These are phyloP conservation scores for Phyllostomus hastatus DNA, from an alignment of 2,113 vertebrate species.

Conservation along the genomic window DNA sequence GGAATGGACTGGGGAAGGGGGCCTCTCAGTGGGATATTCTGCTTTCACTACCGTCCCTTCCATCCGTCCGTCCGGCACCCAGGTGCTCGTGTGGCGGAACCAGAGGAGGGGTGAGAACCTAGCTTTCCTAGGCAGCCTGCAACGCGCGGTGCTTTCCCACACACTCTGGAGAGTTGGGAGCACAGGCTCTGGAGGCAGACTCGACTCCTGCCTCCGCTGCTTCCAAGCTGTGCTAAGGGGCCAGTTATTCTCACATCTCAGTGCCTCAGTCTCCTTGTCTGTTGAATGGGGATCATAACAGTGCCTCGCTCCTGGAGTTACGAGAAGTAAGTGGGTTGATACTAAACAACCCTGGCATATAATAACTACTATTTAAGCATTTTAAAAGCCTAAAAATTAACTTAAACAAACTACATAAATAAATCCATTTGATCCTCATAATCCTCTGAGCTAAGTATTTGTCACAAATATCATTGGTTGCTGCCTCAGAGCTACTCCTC, in stretches of 20 bases:
- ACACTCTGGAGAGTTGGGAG: background rate
- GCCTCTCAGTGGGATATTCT: background rate
- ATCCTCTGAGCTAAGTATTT: background rate
- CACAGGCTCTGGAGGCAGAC: rapidly evolving
- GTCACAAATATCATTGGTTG: background rate
- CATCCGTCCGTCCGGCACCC: rapidly evolving
- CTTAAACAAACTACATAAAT: background rate
- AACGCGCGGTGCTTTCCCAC: rapidly evolving
- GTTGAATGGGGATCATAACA: background rate
- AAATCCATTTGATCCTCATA: background rate
- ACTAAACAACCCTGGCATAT: background rate
- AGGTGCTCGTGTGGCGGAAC: background rate
- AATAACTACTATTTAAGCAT: background rate
- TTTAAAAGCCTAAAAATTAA: background rate
- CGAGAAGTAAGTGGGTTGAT: background rate
- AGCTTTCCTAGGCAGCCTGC: too few species aligned
- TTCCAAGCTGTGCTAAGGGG: background rate
- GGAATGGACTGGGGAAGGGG: background rate
- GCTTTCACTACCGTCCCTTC: background rate
- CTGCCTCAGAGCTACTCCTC: background rate
- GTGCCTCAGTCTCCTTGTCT: background rate
- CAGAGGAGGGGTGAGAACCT: background rate
- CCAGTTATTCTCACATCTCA: background rate
- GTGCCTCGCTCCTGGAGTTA: background rate
- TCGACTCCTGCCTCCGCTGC: background rate